Evolutionary conservation across 2,797 vertebrate genomes (phyloP).

Genomic region (Atherinosoma microstoma): DNA sequence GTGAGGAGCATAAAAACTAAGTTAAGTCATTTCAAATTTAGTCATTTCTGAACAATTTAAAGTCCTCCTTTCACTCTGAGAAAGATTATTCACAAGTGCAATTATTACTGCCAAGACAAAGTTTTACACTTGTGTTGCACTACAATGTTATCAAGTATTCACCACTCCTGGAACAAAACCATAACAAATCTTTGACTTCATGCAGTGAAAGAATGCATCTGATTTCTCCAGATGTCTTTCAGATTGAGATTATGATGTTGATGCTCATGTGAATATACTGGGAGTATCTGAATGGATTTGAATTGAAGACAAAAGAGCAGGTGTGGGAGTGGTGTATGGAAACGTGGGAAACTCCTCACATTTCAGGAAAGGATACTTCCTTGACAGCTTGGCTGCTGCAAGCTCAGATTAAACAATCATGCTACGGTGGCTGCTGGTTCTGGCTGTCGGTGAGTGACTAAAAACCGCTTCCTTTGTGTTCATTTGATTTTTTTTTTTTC

Average conservation of each 20-base stretch:
- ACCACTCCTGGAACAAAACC: neutral
- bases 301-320: conserved; percentile 42
- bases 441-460: conserved; percentile 59
- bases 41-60: too few species aligned
- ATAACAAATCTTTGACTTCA: neutral
- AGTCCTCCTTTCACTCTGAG: too few species aligned
- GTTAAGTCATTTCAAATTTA: too few species aligned
- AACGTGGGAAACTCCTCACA: conserved; percentile 69
- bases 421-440: conserved; percentile 22
- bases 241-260: conserved; percentile 2
- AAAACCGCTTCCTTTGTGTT: neutral
- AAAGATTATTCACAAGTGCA: too few species aligned
- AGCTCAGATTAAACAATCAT: conserved; percentile 48
- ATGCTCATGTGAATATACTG: neutral
- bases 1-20: too few species aligned
- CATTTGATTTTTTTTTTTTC: neutral
- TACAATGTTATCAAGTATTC: neutral
- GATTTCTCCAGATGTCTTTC: neutral
- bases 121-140: neutral
- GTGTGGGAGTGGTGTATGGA: conserved; percentile 74
- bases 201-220: neutral
- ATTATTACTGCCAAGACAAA: neutral
- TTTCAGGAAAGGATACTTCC: conserved; percentile 64
- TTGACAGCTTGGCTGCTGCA: neutral
- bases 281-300: conserved; percentile 3